Evolutionary conservation across 2,888 invertebrate genomes (phyloP), one percentile per base, ranked within the genome.

Genomic region (Nemotelus nigrinus): DNA sequence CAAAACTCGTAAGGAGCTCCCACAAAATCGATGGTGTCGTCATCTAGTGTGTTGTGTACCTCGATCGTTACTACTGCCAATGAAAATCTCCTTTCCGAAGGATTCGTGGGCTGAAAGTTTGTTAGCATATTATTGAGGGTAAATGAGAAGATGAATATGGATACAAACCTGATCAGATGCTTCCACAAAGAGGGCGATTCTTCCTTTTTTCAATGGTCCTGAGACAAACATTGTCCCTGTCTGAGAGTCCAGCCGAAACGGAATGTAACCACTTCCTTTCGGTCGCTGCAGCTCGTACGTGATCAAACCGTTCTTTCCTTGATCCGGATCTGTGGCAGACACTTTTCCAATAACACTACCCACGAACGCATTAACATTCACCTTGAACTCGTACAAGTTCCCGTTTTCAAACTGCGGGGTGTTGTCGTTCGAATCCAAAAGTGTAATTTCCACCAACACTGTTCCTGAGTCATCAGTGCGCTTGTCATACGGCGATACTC

Each of bases 381-480:
- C 90, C 70, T 89, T 88, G 82, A 96, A 94, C 83, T 94, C 93
- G 82, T 96, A 96, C 3, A 96, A 88, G 85, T 96, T 96, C 77
- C 92, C 93, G 3, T 95, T 94, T 44, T 94, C 90, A 83, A 96
- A 97, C 45, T 92, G 91, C 0, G 97, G 97, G 82, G 94, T 94
- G 83, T 97, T 96, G 84, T 97, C 97, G 84, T 97, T 97, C 25
- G 96, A 94, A 84, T 97, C 97, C 0, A 94, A 88, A 45, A 97
- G 86, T 0, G 93, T 93, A 0, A 97, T 93, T 87, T 95, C 94
- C 0, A 96, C 93, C 58, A 90, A 90, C 0, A 95, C 95, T 44
- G 89, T 89, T 64, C 90, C 90, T 25, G 86, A 84, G 0, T 85
- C 85, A 50, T 80, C 76, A 0, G 85, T 85, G 0, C 84, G 84